phyloP scores from a whole-genome alignment of 2,888 invertebrate genomes.

The Unio delphinus region DNA sequence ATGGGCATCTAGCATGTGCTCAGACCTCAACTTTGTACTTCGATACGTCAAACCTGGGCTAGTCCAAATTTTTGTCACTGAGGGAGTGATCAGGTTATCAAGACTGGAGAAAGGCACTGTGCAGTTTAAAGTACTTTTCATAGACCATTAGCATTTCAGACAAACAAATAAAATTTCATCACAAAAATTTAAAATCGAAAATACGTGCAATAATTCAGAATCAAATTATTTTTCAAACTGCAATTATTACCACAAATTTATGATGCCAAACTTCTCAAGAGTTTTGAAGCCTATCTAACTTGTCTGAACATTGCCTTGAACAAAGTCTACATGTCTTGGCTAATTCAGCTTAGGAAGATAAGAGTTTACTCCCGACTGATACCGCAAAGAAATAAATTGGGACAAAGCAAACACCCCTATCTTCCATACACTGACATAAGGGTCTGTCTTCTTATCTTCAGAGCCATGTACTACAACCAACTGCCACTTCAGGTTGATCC shows the following conservation, averaged over 20 bases:
- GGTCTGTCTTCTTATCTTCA: background rate
- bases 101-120: too few relatives aligned
- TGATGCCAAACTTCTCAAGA: too few relatives aligned
- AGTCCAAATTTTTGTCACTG: constrained; percentile 6
- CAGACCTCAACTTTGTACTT: constrained; percentile 29
- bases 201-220: too few relatives aligned
- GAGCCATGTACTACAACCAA: too few relatives aligned
- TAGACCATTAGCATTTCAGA: too few relatives aligned
- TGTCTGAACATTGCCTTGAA: constrained; percentile 31
- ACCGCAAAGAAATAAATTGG: constrained; percentile 42
- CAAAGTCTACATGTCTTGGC: constrained; percentile 33
- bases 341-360: constrained; percentile 7
- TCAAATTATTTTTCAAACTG: too few relatives aligned
- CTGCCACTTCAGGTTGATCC: too few relatives aligned
- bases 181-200: too few relatives aligned
- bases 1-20: constrained; percentile 36
- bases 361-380: constrained; percentile 5
- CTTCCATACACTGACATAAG: constrained; percentile 1
- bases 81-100: too few relatives aligned
- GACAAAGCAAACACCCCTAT: constrained; percentile 21
- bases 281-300: constrained; percentile 13
- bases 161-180: too few relatives aligned
- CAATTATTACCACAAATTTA: too few relatives aligned
- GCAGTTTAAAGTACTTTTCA: too few relatives aligned
- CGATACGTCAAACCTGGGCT: constrained; percentile 28